Evolutionary conservation across 1,140 invertebrate genomes (phyloP).

Genomic region (Dryas iulia): DNA sequence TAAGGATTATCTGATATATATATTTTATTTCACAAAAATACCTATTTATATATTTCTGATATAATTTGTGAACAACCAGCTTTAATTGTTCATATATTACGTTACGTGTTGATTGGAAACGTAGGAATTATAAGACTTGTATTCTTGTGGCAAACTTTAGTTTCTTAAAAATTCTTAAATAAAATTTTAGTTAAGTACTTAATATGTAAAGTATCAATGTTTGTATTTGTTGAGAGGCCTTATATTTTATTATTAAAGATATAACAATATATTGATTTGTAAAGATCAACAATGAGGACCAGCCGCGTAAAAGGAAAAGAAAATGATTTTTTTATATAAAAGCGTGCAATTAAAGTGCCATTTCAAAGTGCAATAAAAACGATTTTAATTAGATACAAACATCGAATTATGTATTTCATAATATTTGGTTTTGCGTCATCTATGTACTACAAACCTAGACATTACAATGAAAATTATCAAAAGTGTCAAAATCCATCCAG

Average conservation of each 20-base stretch:
- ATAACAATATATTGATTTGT: not conserved
- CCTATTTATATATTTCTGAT: not conserved
- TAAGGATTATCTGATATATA: not conserved
- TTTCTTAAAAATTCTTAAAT: not conserved
- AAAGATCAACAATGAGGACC: not conserved
- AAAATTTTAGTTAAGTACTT: not conserved
- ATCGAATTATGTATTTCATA: not conserved
- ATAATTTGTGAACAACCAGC: not conserved
- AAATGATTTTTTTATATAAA: not conserved
- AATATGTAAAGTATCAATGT: not conserved
- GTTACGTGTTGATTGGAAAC: not conserved
- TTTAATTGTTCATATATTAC: not conserved
- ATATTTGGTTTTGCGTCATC: not conserved
- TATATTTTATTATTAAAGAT: not conserved
- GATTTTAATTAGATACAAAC: conserved; percentile 1
- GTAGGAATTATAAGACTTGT: not conserved
- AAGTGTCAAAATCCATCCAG: not conserved
- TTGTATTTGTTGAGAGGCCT: conserved; percentile 1
- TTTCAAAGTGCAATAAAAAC: conserved; percentile 16
- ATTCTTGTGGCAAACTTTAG: not conserved
- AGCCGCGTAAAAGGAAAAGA: not conserved
- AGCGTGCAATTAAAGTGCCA: conserved; percentile 12
- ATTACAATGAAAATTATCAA: not conserved
- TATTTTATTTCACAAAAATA: not conserved
- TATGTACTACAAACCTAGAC: not conserved